Conservation (phyloP, 2,113 vertebrate genomes). For the Rhabdomys dilectus region DNA sequence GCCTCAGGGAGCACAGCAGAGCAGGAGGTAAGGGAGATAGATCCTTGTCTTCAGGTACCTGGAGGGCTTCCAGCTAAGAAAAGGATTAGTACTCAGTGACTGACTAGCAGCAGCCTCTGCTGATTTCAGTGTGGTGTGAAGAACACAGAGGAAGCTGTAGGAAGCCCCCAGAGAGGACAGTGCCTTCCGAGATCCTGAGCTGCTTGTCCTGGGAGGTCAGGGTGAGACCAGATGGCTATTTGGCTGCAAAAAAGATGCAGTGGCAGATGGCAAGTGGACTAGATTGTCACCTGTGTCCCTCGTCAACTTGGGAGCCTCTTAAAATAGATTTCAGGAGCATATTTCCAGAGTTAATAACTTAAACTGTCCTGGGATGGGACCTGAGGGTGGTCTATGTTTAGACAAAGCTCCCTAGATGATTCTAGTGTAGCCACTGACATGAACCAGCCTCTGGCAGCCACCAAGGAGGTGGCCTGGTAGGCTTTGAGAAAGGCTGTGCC, state of each 20-base stretch:
- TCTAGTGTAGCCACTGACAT: not conserved
- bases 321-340: slow-evolving; percentile 51
- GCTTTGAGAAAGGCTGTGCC: not conserved
- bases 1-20: not conserved
- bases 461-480: not conserved
- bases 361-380: slow-evolving; percentile 13
- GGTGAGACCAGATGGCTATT: slow-evolving; percentile 61
- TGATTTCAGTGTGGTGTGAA: slow-evolving; percentile 52
- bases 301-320: slow-evolving; percentile 53
- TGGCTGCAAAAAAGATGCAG: slow-evolving; percentile 55
- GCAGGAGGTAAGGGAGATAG: not conserved
- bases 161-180: slow-evolving; percentile 29
- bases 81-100: not conserved
- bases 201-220: slow-evolving; percentile 38
- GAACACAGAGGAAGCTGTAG: slow-evolving; percentile 1
- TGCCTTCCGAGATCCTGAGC: slow-evolving; percentile 18
- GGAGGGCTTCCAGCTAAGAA: not conserved
- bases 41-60: not conserved
- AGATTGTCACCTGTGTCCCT: slow-evolving; percentile 39
- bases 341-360: slow-evolving; percentile 51
- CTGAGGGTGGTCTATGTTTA: slow-evolving; percentile 51
- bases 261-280: slow-evolving; percentile 53
- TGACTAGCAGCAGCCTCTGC: not conserved
- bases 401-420: slow-evolving; percentile 28
- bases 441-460: not conserved